Evolutionary conservation across 2,888 invertebrate species (phyloP), one percentile per base, ranked within the genome.

Genomic region (Pterostichus madidus): DNA sequence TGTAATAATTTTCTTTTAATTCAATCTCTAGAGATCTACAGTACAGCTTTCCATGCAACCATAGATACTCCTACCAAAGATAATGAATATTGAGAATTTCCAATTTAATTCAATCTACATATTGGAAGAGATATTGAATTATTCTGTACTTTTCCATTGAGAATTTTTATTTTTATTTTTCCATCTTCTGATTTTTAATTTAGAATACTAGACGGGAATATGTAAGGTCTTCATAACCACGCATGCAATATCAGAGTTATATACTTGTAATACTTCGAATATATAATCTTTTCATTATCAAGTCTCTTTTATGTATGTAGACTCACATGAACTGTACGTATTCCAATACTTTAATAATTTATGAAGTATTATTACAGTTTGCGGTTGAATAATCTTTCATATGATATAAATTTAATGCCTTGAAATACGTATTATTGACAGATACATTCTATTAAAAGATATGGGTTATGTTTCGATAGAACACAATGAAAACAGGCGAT

Each of bases 401-500:
- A 44, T 44, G 11, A 44, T 44, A 44, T 5, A 44, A 11, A 44
- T 49, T 10, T 2, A 39, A 39, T 39, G 3, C 39, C 24, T 24
- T 24, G 24, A 24, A 24, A 24, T 24, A 24, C 24, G 5, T 49
- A 39, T 39, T 39, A 39, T 10, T 11, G 49, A 49, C 49, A 49
- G 49, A n/a, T 10, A 31, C 59, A 59, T 24, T 59, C 24, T 59
- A 17, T 17, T 17, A 59, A 31, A 59, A 59, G 11, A 59, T 59
- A 32, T 64, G 10, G 35, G n/a, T 64, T 35, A 64, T 64, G 5
- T 49, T 49, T 49, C 49, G 11, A 31, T 59, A 13, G 64, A 64
- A 71, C 71, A 71, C 71, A 71, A 71, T 71, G 49, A 71, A 71
- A 71, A 44, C 71, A 71, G 13, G 44, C 44, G 71, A 71, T 71